Base-by-base conservation (phyloP, 2,888 invertebrate species). In the Torymus texanus region DNA sequence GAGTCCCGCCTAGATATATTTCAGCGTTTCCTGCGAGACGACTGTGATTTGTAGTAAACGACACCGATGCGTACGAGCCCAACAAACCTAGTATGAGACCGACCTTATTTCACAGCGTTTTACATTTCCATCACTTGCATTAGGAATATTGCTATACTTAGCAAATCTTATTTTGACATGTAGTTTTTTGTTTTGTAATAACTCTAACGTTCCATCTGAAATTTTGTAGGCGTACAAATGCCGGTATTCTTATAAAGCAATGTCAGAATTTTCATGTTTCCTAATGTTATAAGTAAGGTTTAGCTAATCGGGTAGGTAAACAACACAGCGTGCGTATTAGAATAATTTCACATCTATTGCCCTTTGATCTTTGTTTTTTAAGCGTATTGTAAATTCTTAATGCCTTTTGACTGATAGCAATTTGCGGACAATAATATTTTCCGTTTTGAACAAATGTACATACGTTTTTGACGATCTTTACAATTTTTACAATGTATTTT, bases 301-400 rank as follows among this genome's bases (percentile, higher is more conserved):
- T 55, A 12, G 58, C 53, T 62, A 16, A 62, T 67, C 21, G 70
- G 65, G 55, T 58, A 55, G 41, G 29, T 62, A 53, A 41, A 63
- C 50, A 76, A 74, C 62, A 51, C 56, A 75, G 74, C 80, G 63
- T 75, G 83, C 70, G 76, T 83, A 84, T 58, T 71, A 58, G 80
- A 82, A 83, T 84, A 75, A 80, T 79, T 83, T 84, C 75, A 78
- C 78, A 83, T 83, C 84, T 83, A 82, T 84, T 84, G 85, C 85
- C 84, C 80, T 85, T 85, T 81, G 81, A 82, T 83, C 83, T 87
- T 80, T 16, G 10, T 14, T 66, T 18, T 56, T 75, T 51, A 50
- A 58, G 41, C 41, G 41, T 41, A 41, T 29, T 21, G 24, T 14
- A 65, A 18, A 16, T 65, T 65, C 65, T 24, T 11, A n/a, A 61